These are phyloP conservation scores for Melopsittacus undulatus DNA, from an alignment of 2,797 vertebrate species.

Conservation along the genomic window DNA sequence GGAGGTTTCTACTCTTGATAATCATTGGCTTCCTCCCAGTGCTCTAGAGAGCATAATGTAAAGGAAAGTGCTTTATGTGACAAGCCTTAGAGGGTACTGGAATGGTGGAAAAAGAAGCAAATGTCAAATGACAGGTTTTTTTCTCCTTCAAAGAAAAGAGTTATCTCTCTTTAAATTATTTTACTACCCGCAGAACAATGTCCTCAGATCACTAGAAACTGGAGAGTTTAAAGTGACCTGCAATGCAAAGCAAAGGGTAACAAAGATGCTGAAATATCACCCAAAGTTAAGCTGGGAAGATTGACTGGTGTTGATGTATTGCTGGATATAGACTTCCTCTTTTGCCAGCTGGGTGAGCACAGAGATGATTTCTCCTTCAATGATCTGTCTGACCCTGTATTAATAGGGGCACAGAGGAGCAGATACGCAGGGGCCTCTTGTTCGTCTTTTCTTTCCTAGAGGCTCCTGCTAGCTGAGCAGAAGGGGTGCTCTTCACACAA, in stretches of 20 bases:
- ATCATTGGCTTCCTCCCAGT: neutral
- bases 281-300: neutral
- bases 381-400: neutral
- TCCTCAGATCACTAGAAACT: neutral
- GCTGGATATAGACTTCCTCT: neutral
- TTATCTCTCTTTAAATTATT: neutral
- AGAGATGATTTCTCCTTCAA: neutral
- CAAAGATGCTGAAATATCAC: neutral
- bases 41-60: neutral
- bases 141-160: neutral
- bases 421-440: neutral
- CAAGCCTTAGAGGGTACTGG: neutral
- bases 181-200: neutral
- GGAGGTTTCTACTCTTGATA: neutral
- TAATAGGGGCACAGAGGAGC: neutral
- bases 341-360: neutral
- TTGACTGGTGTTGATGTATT: neutral
- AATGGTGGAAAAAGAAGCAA: neutral
- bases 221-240: neutral
- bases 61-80: neutral
- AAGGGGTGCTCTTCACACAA: neutral
- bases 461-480: neutral
- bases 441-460: neutral
- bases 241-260: neutral
- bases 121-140: neutral